Conservation (phyloP, 2,888 invertebrate genomes). For the Carterocephalus palaemon region DNA sequence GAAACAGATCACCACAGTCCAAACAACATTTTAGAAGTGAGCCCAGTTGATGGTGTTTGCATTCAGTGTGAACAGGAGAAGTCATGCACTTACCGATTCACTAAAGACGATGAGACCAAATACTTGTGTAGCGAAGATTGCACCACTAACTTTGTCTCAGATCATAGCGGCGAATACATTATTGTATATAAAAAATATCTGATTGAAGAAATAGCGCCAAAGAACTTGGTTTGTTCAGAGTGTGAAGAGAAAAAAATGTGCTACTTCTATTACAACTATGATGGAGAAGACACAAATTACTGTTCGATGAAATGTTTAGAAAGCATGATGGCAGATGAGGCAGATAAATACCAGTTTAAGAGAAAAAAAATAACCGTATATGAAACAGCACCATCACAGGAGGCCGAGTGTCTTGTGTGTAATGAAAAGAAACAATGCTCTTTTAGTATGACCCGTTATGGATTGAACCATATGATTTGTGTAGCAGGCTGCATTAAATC, state of each 20-base stretch:
- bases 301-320: conserved; percentile 77
- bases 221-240: conserved; percentile 54
- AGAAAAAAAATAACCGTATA: conserved; percentile 73
- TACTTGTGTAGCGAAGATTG: conserved; percentile 75
- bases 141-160: conserved; percentile 60
- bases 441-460: conserved; percentile 72
- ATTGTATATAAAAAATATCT: conserved; percentile 58
- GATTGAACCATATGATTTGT: conserved; percentile 73
- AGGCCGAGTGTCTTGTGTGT: conserved; percentile 70
- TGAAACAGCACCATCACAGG: conserved; percentile 46
- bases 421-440: conserved; percentile 66
- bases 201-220: conserved; percentile 61
- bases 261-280: conserved; percentile 68
- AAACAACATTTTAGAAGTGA: conserved; percentile 63
- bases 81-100: conserved; percentile 54
- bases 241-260: conserved; percentile 66
- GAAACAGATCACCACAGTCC: conserved; percentile 52
- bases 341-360: conserved; percentile 76
- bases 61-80: conserved; percentile 60
- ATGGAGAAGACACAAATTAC: conserved; percentile 70
- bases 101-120: conserved; percentile 47
- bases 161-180: conserved; percentile 52
- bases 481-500: conserved; percentile 78
- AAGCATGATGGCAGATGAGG: conserved; percentile 74
- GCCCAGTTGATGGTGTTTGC: conserved; percentile 58